These are phyloP conservation scores for Tetramorium parvispinum DNA, from an alignment of 1,140 invertebrate genomes.

Conservation along the genomic window DNA sequence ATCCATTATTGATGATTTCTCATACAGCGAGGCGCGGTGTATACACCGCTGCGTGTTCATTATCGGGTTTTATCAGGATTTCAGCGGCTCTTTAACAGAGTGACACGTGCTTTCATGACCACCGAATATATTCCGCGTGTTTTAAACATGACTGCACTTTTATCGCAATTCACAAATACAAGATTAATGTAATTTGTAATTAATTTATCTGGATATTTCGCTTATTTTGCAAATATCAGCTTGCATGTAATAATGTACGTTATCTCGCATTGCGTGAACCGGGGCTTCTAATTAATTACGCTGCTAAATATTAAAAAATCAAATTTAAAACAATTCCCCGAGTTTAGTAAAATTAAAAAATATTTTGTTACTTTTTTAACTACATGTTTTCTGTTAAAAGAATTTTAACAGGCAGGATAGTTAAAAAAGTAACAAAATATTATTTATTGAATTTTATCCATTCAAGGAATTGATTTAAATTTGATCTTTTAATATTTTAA, in stretches of 20 bases:
- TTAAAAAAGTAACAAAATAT: no score
- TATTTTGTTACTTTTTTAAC: no score
- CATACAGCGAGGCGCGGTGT: neutral
- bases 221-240: neutral
- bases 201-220: neutral
- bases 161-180: neutral
- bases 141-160: neutral
- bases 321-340: no score
- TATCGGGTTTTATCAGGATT: conserved; percentile 30
- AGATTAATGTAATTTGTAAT: neutral
- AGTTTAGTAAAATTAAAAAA: no score
- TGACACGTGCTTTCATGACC: neutral
- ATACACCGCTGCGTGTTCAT: neutral
- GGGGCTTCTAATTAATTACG: neutral
- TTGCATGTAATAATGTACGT: neutral
- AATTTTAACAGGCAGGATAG: no score
- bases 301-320: no score
- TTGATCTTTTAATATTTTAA: no score
- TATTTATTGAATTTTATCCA: no score
- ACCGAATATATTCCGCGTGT: neutral
- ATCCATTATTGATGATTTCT: conserved; percentile 20
- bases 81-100: neutral
- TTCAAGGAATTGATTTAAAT: no score
- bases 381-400: no score
- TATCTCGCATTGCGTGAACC: neutral